A percentile compares a stretch with the other conserved stretches of the same genome.
Evolutionary conservation across 2,888 invertebrate species (phyloP).

Genomic region (Diloba caeruleocephala): DNA sequence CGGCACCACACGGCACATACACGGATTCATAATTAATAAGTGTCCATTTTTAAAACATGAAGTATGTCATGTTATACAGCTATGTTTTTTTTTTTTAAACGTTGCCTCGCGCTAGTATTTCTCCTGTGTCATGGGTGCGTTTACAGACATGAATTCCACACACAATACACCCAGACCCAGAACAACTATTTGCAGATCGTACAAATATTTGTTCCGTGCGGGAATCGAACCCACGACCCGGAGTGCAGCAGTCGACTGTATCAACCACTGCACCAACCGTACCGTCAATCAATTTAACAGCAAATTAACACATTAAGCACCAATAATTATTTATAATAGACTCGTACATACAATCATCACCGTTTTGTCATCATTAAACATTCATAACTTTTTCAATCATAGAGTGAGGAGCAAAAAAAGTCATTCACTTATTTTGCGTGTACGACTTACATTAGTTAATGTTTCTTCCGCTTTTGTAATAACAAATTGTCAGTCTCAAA

Average conservation of each 20-base stretch:
- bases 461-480: slow-evolving; percentile 42
- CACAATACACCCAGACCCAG: too few relatives aligned
- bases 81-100: too few relatives aligned
- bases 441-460: slow-evolving; percentile 33
- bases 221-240: too few relatives aligned
- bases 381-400: slow-evolving; percentile 10
- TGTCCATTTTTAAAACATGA: neutral
- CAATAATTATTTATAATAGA: slow-evolving; percentile 21
- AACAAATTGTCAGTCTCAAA: slow-evolving; percentile 17
- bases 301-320: slow-evolving; percentile 12
- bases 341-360: slow-evolving; percentile 15
- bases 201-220: too few relatives aligned
- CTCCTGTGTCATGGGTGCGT: too few relatives aligned
- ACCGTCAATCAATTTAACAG: neutral
- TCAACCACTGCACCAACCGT: too few relatives aligned
- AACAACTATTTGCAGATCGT: too few relatives aligned
- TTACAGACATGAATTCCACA: too few relatives aligned
- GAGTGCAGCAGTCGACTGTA: too few relatives aligned
- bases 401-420: slow-evolving; percentile 11
- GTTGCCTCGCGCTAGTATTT: too few relatives aligned
- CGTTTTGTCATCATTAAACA: slow-evolving; percentile 22
- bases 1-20: too few relatives aligned
- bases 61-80: neutral
- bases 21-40: too few relatives aligned
- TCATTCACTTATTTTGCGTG: slow-evolving; percentile 30